A percentile compares a stretch with the other conserved stretches of the same genome.
phyloP scores from a whole-genome alignment of 2,797 vertebrate species.

The Lepilemur ruficaudatus region DNA sequence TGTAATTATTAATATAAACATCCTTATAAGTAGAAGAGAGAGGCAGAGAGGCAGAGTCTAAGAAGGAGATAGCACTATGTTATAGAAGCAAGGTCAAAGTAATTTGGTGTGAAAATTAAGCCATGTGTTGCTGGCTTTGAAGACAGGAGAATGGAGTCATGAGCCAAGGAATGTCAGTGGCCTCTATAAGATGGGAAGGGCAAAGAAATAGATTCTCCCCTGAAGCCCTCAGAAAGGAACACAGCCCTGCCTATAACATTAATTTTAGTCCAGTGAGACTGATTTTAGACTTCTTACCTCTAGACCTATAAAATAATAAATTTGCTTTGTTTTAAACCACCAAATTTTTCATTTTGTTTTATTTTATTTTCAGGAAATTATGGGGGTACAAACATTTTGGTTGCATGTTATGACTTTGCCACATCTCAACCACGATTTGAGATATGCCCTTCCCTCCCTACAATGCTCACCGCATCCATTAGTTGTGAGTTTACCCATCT shows the following conservation, averaged over 20 bases:
- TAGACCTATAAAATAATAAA: neutral
- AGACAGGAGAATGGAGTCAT: neutral
- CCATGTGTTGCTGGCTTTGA: neutral
- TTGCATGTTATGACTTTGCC: too few species aligned
- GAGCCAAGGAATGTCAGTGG: neutral
- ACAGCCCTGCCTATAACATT: neutral
- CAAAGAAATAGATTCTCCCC: neutral
- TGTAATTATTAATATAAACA: neutral
- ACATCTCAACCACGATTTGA: too few species aligned
- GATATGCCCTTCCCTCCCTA: too few species aligned
- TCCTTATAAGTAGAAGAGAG: neutral
- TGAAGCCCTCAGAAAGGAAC: neutral
- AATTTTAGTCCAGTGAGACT: neutral
- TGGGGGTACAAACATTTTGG: too few species aligned
- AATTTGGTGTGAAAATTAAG: neutral
- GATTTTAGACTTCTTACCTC: neutral
- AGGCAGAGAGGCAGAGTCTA: neutral
- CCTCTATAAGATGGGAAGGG: neutral
- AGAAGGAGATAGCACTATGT: neutral
- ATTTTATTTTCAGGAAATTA: too few species aligned
- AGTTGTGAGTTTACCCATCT: too few species aligned
- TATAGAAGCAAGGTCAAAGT: neutral
- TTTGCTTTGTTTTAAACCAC: neutral
- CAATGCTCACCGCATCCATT: too few species aligned
- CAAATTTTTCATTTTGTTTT: too few species aligned